Base-by-base conservation (phyloP, 2,113 vertebrate species). In the Petroica traversi region DNA sequence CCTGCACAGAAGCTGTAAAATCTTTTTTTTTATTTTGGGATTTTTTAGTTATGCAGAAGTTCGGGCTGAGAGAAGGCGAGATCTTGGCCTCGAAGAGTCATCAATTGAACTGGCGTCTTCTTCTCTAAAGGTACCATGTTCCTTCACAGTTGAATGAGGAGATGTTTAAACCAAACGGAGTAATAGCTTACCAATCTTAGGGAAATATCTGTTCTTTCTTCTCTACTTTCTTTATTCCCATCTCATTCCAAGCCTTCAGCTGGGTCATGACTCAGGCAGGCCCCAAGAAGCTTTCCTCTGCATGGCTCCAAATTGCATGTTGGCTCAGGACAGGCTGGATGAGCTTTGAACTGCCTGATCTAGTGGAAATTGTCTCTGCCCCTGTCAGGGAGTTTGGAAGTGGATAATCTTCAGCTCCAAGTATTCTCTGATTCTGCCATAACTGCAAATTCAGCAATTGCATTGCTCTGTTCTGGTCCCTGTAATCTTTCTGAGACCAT, bases 51-150 rank as follows among this genome's bases (percentile, higher is more conserved):
- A 99, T 73, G 98, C 98, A 12, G 98, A 99, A 88, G 98, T 99
- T 91, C 98, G 98, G 88, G 98, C 99, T 55, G 98, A 99, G 95
- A 98, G 98, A 76, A 98, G 99, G 89, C 89, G 98, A 97, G 98
- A 98, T 23, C 97, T 99, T 46, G 98, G 98, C 83, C 98, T 99
- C 11, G 98, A 99, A 46, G 99, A 99, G 86, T 97, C 98, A 61
- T 98, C 98, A 15, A 87, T 98, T 57, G 99, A 99, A 92, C 92
- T 98, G n/a, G 98, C 98, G 20, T 98, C 98, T 26, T 98, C 97
- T 14, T 96, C 98, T 87, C 90, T 99, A 68, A 99, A 99, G 98
- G 99, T 99, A 96, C n/a, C 4, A 0, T 45, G 8, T 48, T 33
- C 36, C 38, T 57, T 77, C 67, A 36, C 19, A 52, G 31, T 5